Base-by-base conservation (phyloP, 2,113 vertebrate species). In the Mellivora capensis region DNA sequence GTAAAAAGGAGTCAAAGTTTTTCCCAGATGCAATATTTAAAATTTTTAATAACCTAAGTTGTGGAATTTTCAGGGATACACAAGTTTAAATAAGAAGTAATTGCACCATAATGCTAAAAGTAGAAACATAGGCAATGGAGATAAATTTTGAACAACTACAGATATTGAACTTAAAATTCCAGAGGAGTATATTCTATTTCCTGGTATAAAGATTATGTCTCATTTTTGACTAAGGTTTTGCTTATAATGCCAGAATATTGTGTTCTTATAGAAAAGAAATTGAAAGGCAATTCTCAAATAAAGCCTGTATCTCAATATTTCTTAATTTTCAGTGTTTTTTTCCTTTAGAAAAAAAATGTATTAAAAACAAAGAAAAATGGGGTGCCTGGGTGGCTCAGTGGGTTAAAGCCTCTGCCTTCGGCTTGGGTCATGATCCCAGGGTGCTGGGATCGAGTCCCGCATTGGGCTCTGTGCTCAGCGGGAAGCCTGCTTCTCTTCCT, bases 221-320 rank as follows among this genome's bases (percentile, higher is more conserved):
- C 8, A 6, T 88, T 86, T 57, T 97, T 97, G 20, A 62, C 14
- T 72, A 94, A 87, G 29, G 8, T 77, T 82, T 39, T 88, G 4
- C 59, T 95, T 94, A 31, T 85, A 81, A 74, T 77, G 29, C 9
- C 21, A 95, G 61, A 83, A 96, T 91, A 49, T 12, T 27, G 27
- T 87, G 29, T 6, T 80, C 13, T 82, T 69, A 59, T 27, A 29
- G 49, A 54, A 82, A 52, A 87, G 6, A 81, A 93, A 91, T 74
- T 62, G 0, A n/a, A 94, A 72, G 39, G 14, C 79, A 12, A 90
- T 95, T 34, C 27, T 76, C 12, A 76, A 54, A 79, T 74, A 39
- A 18, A 77, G 2, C 42, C 87, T 85, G 52, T 7, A 93, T 87
- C 92, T 97, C 85, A 95, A 74, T 67, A 76, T 52, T 89, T 95